These are phyloP conservation scores for Thaleichthys pacificus DNA, from an alignment of 2,797 vertebrate species.

Conservation along the genomic window DNA sequence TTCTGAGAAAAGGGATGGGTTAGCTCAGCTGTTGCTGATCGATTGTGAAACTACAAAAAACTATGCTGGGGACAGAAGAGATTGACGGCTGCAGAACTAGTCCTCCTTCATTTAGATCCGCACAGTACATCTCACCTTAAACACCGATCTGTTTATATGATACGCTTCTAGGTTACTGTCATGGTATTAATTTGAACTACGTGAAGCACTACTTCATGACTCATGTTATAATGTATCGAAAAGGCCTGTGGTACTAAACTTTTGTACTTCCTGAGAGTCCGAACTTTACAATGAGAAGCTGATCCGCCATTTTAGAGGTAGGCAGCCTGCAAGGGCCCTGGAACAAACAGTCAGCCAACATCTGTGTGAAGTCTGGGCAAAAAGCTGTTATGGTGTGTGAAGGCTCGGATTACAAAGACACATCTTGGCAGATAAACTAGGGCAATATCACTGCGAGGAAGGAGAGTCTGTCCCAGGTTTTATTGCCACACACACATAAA, in stretches of 20 bases:
- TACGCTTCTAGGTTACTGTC: too few relatives aligned
- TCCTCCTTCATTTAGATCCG: too few relatives aligned
- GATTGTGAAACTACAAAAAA: slow-evolving; percentile 1
- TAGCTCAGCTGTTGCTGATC: not conserved
- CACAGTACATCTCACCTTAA: too few relatives aligned
- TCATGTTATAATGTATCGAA: slow-evolving; percentile 49
- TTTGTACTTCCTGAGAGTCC: slow-evolving; percentile 50
- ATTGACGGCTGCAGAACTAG: too few relatives aligned
- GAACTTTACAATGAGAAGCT: slow-evolving; percentile 43
- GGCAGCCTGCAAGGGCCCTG: slow-evolving; percentile 57
- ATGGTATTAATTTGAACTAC: too few relatives aligned
- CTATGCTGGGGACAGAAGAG: too few relatives aligned
- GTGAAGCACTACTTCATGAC: too few relatives aligned
- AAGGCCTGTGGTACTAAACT: slow-evolving; percentile 39
- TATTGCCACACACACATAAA: slow-evolving; percentile 30
- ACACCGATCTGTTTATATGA: too few relatives aligned
- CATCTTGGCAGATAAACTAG: slow-evolving; percentile 70
- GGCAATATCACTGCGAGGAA: slow-evolving; percentile 53
- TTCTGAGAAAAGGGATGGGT: slow-evolving; percentile 32
- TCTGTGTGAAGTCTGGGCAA: slow-evolving; percentile 76
- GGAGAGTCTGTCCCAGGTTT: slow-evolving; percentile 34
- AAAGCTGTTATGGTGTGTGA: slow-evolving; percentile 54
- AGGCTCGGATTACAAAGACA: slow-evolving; percentile 71
- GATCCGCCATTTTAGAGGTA: slow-evolving; percentile 62
- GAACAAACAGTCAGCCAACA: slow-evolving; percentile 61